These are phyloP conservation scores for Trichonephila clavata DNA, from an alignment of 1,140 invertebrate species.

Conservation along the genomic window DNA sequence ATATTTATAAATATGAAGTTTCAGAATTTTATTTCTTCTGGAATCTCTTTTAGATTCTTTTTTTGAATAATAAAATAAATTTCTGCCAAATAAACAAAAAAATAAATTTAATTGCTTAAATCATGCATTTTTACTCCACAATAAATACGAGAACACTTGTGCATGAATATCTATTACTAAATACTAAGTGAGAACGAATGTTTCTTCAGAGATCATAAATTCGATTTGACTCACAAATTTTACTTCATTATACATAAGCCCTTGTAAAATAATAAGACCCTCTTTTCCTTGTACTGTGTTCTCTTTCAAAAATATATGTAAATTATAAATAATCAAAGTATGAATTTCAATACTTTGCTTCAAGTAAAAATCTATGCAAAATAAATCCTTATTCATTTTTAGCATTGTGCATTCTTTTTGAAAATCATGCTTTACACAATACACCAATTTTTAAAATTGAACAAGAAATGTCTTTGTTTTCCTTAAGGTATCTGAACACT, in stretches of 20 bases:
- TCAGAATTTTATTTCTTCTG: too few relatives aligned
- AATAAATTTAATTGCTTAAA: too few relatives aligned
- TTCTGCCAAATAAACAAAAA: too few relatives aligned
- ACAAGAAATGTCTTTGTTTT: too few relatives aligned
- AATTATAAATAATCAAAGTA: slow-evolving; percentile 77
- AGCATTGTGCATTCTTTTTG: slow-evolving; percentile 31
- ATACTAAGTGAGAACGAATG: slow-evolving; percentile 19
- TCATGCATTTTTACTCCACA: too few relatives aligned
- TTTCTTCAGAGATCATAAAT: slow-evolving; percentile 60
- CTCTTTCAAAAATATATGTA: slow-evolving; percentile 72
- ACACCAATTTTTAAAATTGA: too few relatives aligned
- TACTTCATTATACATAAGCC: slow-evolving; percentile 55
- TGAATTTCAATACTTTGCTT: slow-evolving; percentile 76
- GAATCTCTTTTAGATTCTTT: too few relatives aligned
- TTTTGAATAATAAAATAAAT: too few relatives aligned
- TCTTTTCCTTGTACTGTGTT: slow-evolving; percentile 71
- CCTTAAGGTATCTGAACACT: too few relatives aligned
- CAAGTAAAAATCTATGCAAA: slow-evolving; percentile 75
- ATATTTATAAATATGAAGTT: too few relatives aligned
- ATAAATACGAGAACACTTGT: too few relatives aligned
- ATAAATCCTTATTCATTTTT: slow-evolving; percentile 76
- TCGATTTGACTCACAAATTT: slow-evolving; percentile 34
- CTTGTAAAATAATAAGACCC: slow-evolving; percentile 72
- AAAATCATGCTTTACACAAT: too few relatives aligned
- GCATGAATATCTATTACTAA: not conserved